Conservation (phyloP, 2,797 vertebrate species). For the Morelia viridis region DNA sequence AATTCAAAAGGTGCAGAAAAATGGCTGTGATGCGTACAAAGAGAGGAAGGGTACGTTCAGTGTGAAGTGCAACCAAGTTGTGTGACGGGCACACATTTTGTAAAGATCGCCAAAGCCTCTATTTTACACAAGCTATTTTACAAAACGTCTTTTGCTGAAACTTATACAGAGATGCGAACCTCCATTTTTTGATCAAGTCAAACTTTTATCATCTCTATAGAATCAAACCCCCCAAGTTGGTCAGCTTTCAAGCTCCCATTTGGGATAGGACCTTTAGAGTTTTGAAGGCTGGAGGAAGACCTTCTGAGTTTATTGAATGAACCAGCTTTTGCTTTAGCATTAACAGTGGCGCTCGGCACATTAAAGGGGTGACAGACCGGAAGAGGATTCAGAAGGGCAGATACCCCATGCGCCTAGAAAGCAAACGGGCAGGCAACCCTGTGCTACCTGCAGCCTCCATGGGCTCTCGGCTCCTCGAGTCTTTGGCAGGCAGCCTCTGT, state of each 20-base stretch:
- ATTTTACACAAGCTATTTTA: neutral
- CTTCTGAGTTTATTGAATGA: too few species aligned
- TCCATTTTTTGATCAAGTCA: neutral
- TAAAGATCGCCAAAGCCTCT: neutral
- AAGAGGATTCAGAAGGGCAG: too few species aligned
- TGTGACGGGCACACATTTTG: neutral
- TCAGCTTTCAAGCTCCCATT: neutral
- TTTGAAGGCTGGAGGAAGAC: neutral
- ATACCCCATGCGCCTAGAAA: fast-evolving
- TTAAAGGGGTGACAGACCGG: neutral
- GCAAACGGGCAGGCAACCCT: too few species aligned
- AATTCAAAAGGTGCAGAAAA: neutral
- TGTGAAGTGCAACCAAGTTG: neutral
- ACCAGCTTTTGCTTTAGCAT: too few species aligned
- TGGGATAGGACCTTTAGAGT: neutral
- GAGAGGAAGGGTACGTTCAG: neutral
- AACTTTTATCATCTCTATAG: neutral
- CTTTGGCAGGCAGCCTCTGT: slow-evolving; percentile 5
- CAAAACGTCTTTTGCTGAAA: neutral
- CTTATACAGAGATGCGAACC: neutral
- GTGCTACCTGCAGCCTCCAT: slow-evolving; percentile 25
- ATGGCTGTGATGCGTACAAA: neutral
- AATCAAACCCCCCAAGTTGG: neutral
- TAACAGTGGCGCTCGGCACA: neutral
- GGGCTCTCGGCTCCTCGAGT: slow-evolving; percentile 45